Evolutionary conservation across 1,140 invertebrate genomes (phyloP), one percentile per base, ranked within the genome.

Genomic region (Heliconius himera): DNA sequence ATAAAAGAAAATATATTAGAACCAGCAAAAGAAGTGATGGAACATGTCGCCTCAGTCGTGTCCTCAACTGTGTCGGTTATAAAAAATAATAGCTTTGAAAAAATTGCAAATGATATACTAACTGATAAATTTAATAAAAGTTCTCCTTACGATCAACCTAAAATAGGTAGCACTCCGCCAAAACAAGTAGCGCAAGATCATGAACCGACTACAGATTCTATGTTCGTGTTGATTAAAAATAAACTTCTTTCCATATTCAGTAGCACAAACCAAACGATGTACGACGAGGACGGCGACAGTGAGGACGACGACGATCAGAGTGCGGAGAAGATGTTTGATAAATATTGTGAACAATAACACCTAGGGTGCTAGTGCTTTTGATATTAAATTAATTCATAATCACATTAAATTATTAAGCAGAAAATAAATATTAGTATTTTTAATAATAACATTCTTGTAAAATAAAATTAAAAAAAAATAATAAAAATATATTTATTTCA

Each of bases 241-340:
- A 91, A 86, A 81, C 81, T 91, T 38, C 82, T 80, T 29, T 91
- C 88, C 2, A 88, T 91, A 60, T 90, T 91, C 66, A 49, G 80
- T 81, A 72, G 74, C 22, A 60, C 38, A 8, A 72, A 74, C 13
- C 66, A 85, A 75, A 56, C 72, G 76, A 70, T 70, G 38, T 16
- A 74, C 79, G 18, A 70, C 20, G 78, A 80, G 20, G 79, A 81
- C 70, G 80, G 79, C 26, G 79, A 82, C 3, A 66, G 54, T 29
- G 79, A 81, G 33, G 75, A 81, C n/a, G 79, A 84, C 26, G 74
- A 81, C 4, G 72, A 80, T 20, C 36, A 36, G 1, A 79, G 49
- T 8, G 66, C 75, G 9, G 81, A 82, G 46, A 76, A 41, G 46
- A 20, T 77, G 38, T 81, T 81, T 54, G 75, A 81, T 8, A 81